Evolutionary conservation across 2,888 invertebrate genomes (phyloP).

Genomic region (Tenthredo scrophulariae): DNA sequence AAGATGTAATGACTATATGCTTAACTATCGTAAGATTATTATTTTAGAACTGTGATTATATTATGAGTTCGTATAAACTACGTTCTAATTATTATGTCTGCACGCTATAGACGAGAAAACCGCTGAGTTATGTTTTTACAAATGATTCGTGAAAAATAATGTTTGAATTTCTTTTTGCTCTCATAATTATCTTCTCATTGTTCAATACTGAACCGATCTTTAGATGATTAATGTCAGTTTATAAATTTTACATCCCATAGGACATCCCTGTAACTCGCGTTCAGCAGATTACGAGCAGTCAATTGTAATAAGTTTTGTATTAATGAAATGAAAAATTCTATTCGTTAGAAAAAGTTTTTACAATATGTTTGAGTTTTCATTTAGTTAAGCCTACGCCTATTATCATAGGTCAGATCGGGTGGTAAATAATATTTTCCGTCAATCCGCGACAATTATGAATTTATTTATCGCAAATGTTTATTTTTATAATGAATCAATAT

Average conservation of each 20-base stretch:
- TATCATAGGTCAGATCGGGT: background rate
- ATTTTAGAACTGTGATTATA: constrained; percentile 44
- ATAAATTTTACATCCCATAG: background rate
- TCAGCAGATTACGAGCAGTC: constrained; percentile 6
- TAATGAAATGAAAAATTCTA: background rate
- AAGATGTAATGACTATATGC: constrained; percentile 34
- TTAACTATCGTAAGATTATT: constrained; percentile 38
- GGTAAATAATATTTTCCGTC: constrained; percentile 20
- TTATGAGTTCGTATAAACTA: background rate
- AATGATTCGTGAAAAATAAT: background rate
- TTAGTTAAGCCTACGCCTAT: background rate
- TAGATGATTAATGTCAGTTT: background rate
- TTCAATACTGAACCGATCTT: background rate
- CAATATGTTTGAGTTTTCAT: background rate
- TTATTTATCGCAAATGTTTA: constrained; percentile 67
- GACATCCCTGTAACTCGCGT: background rate
- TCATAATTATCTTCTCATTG: background rate
- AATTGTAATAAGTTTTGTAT: constrained; percentile 30
- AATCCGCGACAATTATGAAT: constrained; percentile 8
- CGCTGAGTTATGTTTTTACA: background rate
- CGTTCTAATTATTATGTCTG: background rate
- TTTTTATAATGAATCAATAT: constrained; percentile 71
- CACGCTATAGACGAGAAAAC: background rate
- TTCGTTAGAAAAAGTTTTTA: background rate
- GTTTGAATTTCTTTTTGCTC: background rate